These are phyloP conservation scores for Scaptomyza flava DNA, from an alignment of 2,888 invertebrate genomes.

Conservation along the genomic window DNA sequence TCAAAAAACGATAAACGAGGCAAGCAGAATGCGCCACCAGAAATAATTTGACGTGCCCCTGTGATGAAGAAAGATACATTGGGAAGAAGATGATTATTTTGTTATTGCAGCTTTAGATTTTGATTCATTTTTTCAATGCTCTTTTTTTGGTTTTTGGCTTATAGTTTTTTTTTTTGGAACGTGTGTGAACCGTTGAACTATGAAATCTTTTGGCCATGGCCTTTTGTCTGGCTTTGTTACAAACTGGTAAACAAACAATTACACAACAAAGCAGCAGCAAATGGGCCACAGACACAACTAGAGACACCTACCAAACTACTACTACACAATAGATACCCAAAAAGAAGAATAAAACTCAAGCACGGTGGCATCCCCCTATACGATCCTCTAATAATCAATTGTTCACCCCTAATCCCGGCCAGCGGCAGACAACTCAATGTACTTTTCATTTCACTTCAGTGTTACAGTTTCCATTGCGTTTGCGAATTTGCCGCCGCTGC, in stretches of 20 bases:
- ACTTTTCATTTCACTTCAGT: slow-evolving; percentile 10
- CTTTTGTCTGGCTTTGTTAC: slow-evolving; percentile 69
- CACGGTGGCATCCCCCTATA: slow-evolving; percentile 64
- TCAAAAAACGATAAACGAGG: slow-evolving; percentile 71
- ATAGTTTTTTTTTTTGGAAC: slow-evolving; percentile 52
- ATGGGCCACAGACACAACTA: slow-evolving; percentile 56
- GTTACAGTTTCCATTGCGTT: slow-evolving; percentile 62
- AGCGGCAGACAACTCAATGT: slow-evolving; percentile 75
- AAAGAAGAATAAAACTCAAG: slow-evolving; percentile 41
- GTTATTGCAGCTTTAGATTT: slow-evolving; percentile 74
- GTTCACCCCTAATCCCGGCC: slow-evolving; percentile 74
- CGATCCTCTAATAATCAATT: slow-evolving; percentile 21
- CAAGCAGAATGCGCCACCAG: slow-evolving; percentile 51
- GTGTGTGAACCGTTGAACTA: slow-evolving; percentile 71
- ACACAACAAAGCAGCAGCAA: slow-evolving; percentile 66
- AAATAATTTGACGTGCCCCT: slow-evolving; percentile 67
- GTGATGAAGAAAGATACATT: slow-evolving; percentile 29
- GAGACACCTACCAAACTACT: slow-evolving; percentile 70
- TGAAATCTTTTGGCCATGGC: slow-evolving; percentile 66
- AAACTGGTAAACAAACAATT: slow-evolving; percentile 75
- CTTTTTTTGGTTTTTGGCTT: slow-evolving; percentile 4
- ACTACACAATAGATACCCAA: slow-evolving; percentile 42
- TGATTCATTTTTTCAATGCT: slow-evolving; percentile 57
- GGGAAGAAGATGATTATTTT: slow-evolving; percentile 50
- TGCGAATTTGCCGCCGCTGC: slow-evolving; percentile 55